Conservation (phyloP, 1,140 invertebrate genomes). For the Cydia fagiglandana region DNA sequence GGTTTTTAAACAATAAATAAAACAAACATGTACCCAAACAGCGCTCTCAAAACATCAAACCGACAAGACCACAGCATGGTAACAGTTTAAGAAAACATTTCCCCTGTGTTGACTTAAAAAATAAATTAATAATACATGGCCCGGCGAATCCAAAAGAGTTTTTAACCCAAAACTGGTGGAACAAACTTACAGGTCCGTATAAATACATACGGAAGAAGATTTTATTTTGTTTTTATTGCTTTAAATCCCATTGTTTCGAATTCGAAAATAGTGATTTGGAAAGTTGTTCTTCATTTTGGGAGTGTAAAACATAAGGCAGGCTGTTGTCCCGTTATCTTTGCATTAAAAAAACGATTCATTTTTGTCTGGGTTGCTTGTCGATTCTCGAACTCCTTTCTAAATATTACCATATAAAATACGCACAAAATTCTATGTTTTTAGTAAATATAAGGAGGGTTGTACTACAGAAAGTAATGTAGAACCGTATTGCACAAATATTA, state of each 20-base stretch:
- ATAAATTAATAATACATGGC: slow-evolving; percentile 19
- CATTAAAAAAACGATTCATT: too few species aligned
- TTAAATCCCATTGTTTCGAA: slow-evolving; percentile 7
- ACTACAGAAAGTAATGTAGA: too few species aligned
- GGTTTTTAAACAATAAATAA: too few species aligned
- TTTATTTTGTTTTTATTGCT: neutral
- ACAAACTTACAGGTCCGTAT: slow-evolving; percentile 5
- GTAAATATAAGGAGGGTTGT: too few species aligned
- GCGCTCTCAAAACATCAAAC: too few species aligned
- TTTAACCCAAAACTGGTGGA: slow-evolving; percentile 16
- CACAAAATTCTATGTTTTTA: too few species aligned
- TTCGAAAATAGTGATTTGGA: neutral
- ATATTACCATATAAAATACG: too few species aligned
- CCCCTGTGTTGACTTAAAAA: slow-evolving; percentile 7
- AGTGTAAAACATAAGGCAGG: neutral
- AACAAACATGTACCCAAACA: too few species aligned
- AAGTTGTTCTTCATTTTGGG: neutral
- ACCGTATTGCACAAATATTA: too few species aligned
- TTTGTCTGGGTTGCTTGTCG: too few species aligned
- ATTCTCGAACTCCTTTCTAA: too few species aligned
- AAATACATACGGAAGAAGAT: slow-evolving; percentile 6
- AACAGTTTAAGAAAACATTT: slow-evolving; percentile 17
- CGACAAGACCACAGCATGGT: neutral
- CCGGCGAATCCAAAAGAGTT: neutral
- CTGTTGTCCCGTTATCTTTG: too few species aligned